Conservation (phyloP, 1,140 invertebrate species). For the Eufriesea mexicana region DNA sequence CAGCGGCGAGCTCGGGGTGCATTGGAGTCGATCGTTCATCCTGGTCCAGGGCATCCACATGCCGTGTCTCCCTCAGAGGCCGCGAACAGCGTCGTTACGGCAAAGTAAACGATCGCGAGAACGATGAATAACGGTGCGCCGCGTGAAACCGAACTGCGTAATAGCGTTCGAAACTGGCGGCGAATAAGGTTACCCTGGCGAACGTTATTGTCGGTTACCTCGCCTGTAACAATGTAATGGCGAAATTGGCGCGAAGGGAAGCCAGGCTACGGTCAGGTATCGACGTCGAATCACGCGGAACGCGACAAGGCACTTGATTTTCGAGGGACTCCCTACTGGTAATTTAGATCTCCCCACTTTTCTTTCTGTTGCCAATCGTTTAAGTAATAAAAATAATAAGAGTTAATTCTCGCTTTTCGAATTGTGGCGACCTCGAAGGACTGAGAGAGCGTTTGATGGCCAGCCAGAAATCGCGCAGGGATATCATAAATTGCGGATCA, state of each 20-base stretch:
- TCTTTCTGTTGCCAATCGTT: too few species aligned
- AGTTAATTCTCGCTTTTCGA: too few species aligned
- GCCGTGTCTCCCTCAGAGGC: not conserved
- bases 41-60: too few species aligned
- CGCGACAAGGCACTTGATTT: not conserved
- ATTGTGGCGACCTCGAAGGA: too few species aligned
- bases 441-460: too few species aligned
- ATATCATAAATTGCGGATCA: too few species aligned
- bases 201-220: slow-evolving; percentile 32
- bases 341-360: too few species aligned
- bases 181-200: not conserved
- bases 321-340: rapidly evolving
- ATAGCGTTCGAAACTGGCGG: slow-evolving; percentile 28
- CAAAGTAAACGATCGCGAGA: slow-evolving; percentile 23
- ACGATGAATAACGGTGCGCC: slow-evolving; percentile 36
- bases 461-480: too few species aligned
- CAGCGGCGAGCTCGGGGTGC: not conserved
- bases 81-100: slow-evolving; percentile 29
- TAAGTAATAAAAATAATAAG: too few species aligned
- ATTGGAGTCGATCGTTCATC: too few species aligned
- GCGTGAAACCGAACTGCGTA: slow-evolving; percentile 31
- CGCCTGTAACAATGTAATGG: slow-evolving; percentile 33
- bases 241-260: slow-evolving; percentile 6
- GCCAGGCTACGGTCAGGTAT: not conserved
- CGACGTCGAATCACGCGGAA: not conserved